These are phyloP conservation scores for Caenorhabditis drosophilae DNA, from an alignment of 2,888 invertebrate genomes.

Conservation along the genomic window DNA sequence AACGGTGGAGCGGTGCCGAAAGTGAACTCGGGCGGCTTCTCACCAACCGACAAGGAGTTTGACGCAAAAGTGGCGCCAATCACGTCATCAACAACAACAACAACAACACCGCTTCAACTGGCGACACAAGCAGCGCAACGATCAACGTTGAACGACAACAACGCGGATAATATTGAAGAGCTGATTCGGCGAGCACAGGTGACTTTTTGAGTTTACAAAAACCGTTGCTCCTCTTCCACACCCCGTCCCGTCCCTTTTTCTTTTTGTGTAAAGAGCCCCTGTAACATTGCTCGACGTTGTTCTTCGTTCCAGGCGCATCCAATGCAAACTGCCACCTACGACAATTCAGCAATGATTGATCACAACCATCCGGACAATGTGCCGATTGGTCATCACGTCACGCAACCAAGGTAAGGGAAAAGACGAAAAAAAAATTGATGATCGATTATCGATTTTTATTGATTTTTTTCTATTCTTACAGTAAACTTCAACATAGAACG, in stretches of 20 bases:
- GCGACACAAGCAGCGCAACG: conserved; percentile 23
- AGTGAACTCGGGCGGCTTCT: conserved; percentile 25
- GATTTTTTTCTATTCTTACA: conserved; percentile 44
- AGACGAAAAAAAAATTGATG: neutral
- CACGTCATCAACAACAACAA: conserved; percentile 3
- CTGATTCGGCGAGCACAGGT: conserved; percentile 38
- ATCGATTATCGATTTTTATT: neutral
- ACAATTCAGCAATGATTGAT: conserved; percentile 15
- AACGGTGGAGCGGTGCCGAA: conserved; percentile 38
- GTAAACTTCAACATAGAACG: conserved; percentile 66
- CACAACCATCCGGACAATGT: conserved; percentile 56
- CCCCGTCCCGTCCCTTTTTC: too few species aligned
- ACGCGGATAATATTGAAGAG: conserved; percentile 43
- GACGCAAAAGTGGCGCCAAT: conserved; percentile 27
- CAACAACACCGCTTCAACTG: neutral
- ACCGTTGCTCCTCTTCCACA: too few species aligned
- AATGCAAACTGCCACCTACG: conserved; percentile 38
- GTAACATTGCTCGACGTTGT: too few species aligned
- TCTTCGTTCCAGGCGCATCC: conserved; percentile 42
- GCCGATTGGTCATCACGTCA: conserved; percentile 60
- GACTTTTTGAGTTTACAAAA: neutral
- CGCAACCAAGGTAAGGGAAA: conserved; percentile 57
- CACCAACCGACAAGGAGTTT: conserved; percentile 26
- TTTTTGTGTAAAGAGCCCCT: too few species aligned
- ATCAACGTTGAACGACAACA: neutral